These are phyloP conservation scores for Nephrotoma appendiculata DNA, from an alignment of 2,888 invertebrate species.

Conservation along the genomic window DNA sequence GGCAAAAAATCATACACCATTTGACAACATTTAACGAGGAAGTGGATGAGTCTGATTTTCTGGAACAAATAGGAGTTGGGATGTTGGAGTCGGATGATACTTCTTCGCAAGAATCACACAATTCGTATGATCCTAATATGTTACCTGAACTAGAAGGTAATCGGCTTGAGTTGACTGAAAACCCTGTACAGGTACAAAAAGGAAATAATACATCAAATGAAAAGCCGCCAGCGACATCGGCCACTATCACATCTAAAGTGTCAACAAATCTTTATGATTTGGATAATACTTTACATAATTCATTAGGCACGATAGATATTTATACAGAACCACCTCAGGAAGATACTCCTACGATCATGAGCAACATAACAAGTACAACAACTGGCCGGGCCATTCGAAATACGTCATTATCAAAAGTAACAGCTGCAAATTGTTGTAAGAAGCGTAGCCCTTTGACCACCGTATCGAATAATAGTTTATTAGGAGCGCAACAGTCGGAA, in stretches of 20 bases:
- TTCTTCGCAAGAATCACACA: slow-evolving; percentile 20
- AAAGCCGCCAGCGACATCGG: not conserved
- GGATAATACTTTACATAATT: not conserved
- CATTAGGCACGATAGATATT: slow-evolving; percentile 19
- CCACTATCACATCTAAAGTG: not conserved
- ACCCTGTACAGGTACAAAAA: not conserved
- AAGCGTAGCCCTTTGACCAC: slow-evolving; percentile 27
- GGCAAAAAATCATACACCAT: not conserved
- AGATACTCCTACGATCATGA: not conserved
- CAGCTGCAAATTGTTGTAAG: slow-evolving; percentile 13
- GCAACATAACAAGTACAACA: not conserved
- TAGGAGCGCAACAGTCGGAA: not conserved
- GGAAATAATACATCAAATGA: not conserved
- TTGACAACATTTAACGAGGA: slow-evolving; percentile 9
- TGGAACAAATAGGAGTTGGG: slow-evolving; percentile 45
- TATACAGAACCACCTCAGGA: slow-evolving; percentile 15
- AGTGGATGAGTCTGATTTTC: slow-evolving; percentile 33
- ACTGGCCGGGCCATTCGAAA: not conserved
- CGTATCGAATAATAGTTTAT: slow-evolving; percentile 23
- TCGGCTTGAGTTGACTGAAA: not conserved
- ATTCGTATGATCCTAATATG: not conserved
- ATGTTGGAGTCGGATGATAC: slow-evolving; percentile 40
- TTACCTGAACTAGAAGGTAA: not conserved
- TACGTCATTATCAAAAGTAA: not conserved
- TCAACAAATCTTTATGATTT: not conserved